phyloP scores from a whole-genome alignment of 2,888 invertebrate species.

The Mythimna vitellina region DNA sequence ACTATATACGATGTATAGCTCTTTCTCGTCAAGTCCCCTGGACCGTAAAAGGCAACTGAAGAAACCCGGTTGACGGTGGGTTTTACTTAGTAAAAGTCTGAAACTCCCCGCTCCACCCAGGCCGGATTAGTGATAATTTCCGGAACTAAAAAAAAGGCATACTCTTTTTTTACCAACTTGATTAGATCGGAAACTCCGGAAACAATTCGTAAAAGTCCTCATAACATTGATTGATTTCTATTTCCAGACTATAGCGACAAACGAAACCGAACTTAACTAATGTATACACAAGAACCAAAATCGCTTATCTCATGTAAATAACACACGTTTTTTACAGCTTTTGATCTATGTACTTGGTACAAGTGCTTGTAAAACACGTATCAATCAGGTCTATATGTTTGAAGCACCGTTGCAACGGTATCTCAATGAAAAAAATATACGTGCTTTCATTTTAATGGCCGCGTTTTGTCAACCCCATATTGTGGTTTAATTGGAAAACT shows the following conservation, averaged over 20 bases:
- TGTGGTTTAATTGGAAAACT: conserved; percentile 33
- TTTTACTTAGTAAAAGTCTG: too few species aligned
- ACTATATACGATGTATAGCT: too few species aligned
- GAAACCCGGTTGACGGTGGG: too few species aligned
- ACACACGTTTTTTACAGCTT: conserved; percentile 31
- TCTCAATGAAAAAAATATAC: conserved; percentile 36
- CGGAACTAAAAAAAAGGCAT: not conserved
- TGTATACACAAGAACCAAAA: not conserved
- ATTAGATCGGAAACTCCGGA: conserved; percentile 2
- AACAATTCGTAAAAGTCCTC: conserved; percentile 15
- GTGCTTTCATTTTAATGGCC: conserved; percentile 8
- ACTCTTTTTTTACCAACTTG: not conserved
- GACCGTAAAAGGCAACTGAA: too few species aligned
- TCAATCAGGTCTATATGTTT: conserved; percentile 46
- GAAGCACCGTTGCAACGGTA: conserved; percentile 60
- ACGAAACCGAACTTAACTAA: conserved; percentile 1
- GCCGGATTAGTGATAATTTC: too few species aligned
- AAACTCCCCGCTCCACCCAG: too few species aligned
- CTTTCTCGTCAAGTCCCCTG: too few species aligned
- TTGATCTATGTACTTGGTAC: conserved; percentile 29
- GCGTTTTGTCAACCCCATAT: conserved; percentile 23
- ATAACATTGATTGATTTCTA: conserved; percentile 9
- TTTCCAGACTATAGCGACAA: not conserved
- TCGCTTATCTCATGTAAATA: conserved; percentile 10
- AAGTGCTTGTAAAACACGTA: conserved; percentile 58